phyloP scores from a whole-genome alignment of 2,888 invertebrate species.

The Patella depressa region DNA sequence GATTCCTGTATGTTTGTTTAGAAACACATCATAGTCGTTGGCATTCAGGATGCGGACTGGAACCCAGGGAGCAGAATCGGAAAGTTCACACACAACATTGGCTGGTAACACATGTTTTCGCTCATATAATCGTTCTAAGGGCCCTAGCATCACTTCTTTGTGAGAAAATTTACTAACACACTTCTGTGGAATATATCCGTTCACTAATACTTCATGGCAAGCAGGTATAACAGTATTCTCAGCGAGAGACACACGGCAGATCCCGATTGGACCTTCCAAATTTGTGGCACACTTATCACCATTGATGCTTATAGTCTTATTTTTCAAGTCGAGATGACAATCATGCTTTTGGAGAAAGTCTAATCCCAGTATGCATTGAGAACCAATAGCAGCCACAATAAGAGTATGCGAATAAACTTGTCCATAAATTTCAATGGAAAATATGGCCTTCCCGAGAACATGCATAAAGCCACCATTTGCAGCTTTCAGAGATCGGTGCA shows the following conservation, averaged over 20 bases:
- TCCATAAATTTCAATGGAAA: background rate
- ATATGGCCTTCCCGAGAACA: background rate
- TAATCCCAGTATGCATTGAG: background rate
- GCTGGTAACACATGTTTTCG: too few species aligned
- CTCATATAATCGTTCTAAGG: background rate
- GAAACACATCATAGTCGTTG: background rate
- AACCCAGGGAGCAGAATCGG: too few species aligned
- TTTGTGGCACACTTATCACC: background rate
- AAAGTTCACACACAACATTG: too few species aligned
- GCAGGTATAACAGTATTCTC: background rate
- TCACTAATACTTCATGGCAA: background rate
- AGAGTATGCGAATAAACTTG: background rate
- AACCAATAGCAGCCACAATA: background rate
- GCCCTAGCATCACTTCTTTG: background rate
- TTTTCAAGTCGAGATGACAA: background rate
- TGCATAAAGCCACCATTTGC: slow-evolving; percentile 2
- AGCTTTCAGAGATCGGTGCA: background rate
- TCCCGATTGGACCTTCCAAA: slow-evolving; percentile 2
- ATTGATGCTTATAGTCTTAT: background rate
- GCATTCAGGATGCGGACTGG: too few species aligned
- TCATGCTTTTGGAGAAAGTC: background rate
- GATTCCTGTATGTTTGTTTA: background rate
- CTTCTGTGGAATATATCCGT: background rate
- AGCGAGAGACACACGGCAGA: slow-evolving; percentile 4
- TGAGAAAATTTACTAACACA: background rate